A percentile compares a stretch with the other conserved stretches of the same genome.
Conservation (phyloP, 2,113 vertebrate species). For the Choloepus hoffmanni region DNA sequence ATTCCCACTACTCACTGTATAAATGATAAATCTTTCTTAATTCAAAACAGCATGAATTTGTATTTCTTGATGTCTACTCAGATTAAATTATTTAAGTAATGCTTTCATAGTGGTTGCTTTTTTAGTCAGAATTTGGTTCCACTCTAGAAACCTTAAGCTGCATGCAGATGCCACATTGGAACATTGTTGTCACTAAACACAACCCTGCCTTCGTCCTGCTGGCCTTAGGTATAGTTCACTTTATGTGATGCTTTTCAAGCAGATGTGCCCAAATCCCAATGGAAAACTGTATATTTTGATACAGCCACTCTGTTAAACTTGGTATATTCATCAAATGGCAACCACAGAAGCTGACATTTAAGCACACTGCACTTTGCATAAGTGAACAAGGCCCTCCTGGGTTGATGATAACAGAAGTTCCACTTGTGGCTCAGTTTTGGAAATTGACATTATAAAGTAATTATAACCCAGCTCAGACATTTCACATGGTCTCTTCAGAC, state of each 20-base stretch:
- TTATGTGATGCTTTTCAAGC: not conserved
- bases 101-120: not conserved
- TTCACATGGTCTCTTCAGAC: not conserved
- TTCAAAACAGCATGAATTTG: not conserved
- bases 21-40: not conserved
- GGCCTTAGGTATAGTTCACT: not conserved
- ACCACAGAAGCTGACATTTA: conserved; percentile 3
- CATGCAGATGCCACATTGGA: not conserved
- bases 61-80: not conserved
- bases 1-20: not conserved
- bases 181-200: not conserved
- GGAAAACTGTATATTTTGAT: not conserved
- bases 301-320: not conserved
- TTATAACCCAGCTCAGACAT: not conserved
- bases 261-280: not conserved
- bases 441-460: conserved; percentile 58
- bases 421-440: not conserved
- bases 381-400: not conserved
- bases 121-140: not conserved
- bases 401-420: conserved; percentile 7
- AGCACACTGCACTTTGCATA: not conserved
- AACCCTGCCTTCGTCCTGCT: not conserved
- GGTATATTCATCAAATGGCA: conserved; percentile 15
- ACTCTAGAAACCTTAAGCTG: not conserved
- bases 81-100: not conserved